Evolutionary conservation across 2,888 invertebrate species (phyloP).

Genomic region (Pachydiplax longipennis): DNA sequence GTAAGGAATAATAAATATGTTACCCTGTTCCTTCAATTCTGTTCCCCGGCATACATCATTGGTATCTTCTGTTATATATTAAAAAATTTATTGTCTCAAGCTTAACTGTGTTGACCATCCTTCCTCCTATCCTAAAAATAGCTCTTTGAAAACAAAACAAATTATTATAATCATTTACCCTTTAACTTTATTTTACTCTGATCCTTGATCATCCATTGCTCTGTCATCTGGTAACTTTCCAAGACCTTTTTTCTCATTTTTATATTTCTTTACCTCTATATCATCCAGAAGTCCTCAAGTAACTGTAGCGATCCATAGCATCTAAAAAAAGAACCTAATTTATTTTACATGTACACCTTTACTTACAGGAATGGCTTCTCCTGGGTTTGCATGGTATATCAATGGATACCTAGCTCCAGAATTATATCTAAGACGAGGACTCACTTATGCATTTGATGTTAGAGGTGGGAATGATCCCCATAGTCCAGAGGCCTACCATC

Average conservation of each 20-base stretch:
- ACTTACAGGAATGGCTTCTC: conserved; percentile 68
- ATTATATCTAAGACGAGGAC: conserved; percentile 83
- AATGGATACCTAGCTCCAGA: conserved; percentile 90
- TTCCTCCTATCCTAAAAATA: too few species aligned
- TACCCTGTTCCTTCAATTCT: too few species aligned
- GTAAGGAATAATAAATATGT: conserved; percentile 56
- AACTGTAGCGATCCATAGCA: conserved; percentile 21
- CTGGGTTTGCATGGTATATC: conserved; percentile 88
- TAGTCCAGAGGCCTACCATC: conserved; percentile 85
- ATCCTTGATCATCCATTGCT: too few species aligned
- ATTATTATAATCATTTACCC: too few species aligned
- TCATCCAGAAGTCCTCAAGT: not conserved
- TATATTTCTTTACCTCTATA: not conserved
- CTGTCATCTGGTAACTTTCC: too few species aligned
- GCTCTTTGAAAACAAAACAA: too few species aligned
- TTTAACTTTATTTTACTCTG: too few species aligned
- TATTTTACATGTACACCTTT: not conserved
- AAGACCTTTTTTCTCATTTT: too few species aligned
- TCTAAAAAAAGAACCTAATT: not conserved
- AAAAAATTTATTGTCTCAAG: not conserved
- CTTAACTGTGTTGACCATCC: too few species aligned
- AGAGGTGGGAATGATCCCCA: conserved; percentile 89
- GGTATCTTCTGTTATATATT: not conserved
- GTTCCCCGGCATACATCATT: too few species aligned
- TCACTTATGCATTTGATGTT: conserved; percentile 79